A percentile compares a stretch with the other conserved stretches of the same genome.
phyloP scores from a whole-genome alignment of 2,797 vertebrate genomes.

The Liparis tanakae region DNA sequence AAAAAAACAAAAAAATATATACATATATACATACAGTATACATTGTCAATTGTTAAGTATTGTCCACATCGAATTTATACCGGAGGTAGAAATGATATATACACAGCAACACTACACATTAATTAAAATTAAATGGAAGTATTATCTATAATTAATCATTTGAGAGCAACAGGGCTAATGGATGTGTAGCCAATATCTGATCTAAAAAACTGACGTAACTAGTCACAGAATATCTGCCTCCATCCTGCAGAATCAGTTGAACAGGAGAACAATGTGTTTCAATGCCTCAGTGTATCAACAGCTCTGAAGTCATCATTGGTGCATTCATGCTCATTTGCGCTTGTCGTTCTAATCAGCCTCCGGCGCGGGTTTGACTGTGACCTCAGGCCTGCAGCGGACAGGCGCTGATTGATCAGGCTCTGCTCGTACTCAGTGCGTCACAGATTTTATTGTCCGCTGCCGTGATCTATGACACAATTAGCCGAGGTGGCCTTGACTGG shows the following conservation, averaged over 20 bases:
- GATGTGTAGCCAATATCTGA: background rate
- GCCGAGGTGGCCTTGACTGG: slow-evolving; percentile 64
- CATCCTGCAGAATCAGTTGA: background rate
- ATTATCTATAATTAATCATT: background rate
- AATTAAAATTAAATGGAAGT: slow-evolving; percentile 3
- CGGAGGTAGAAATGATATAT: background rate
- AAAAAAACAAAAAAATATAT: no score
- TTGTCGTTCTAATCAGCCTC: slow-evolving; percentile 52
- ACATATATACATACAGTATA: no score
- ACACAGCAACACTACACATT: background rate
- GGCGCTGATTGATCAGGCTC: slow-evolving; percentile 64
- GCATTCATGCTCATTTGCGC: slow-evolving; percentile 45
- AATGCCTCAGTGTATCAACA: slow-evolving; percentile 7
- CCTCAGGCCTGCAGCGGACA: slow-evolving; percentile 53
- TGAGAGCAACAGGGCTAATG: background rate
- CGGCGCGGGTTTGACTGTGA: slow-evolving; percentile 43
- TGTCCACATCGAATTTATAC: background rate
- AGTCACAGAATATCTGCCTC: background rate
- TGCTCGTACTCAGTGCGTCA: slow-evolving; percentile 53
- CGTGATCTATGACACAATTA: slow-evolving; percentile 74
- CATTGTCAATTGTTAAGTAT: no score
- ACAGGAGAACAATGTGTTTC: background rate
- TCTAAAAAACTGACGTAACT: slow-evolving; percentile 1
- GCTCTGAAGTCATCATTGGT: slow-evolving; percentile 38
- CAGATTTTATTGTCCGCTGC: slow-evolving; percentile 65